Evolutionary conservation across 2,113 vertebrate genomes (phyloP), one percentile per base, ranked within the genome.

Genomic region (Edolisoma coerulescens): DNA sequence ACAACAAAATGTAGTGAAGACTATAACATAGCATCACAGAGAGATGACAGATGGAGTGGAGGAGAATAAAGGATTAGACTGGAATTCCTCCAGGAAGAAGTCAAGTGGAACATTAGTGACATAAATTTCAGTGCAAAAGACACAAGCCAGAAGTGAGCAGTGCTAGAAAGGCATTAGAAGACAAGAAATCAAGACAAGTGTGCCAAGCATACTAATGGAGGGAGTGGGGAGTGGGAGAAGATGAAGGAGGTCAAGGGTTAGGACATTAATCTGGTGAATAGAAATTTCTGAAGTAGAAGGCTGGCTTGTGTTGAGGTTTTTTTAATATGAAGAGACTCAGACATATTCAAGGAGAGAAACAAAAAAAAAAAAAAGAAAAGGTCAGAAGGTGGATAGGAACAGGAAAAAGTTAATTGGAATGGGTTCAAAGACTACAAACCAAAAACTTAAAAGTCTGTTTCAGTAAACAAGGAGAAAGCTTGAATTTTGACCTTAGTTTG

Each of bases 21-120:
- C 50, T 86, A 33, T 71, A 95, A 73, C 45, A 90, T 10, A 86
- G 30, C 60, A 84, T 77, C 24, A 7, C 47, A 80, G 60, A 92
- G 56, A 84, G 47, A 32, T 84, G 68, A 95, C 95, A 97, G 96
- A 97, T 94, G 95, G 96, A 97, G 88, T 96, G 94, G 92, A 97
- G 96, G 95, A 95, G 95, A 95, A 95, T 75, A 90, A 93, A 90
- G 83, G 79, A 95, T 91, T 81, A 90, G 80, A 35, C 83, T 96
- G 96, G 94, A 96, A 95, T 81, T 89, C 56, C 93, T 96, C 96
- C 96, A 95, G 89, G 71, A 93, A 78, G 68, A 96, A 95, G 75
- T 90, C 83, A 93, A 93, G 39, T 78, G 80, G 86, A 97, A 95
- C 80, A 90, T 69, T 73, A 95, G 67, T 56, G 84, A 92, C 68